Percentiles rank a stretch among this genome's conserved stretches.
phyloP scores from a whole-genome alignment of 2,888 invertebrate genomes.

The Yponomeuta cagnagella region DNA sequence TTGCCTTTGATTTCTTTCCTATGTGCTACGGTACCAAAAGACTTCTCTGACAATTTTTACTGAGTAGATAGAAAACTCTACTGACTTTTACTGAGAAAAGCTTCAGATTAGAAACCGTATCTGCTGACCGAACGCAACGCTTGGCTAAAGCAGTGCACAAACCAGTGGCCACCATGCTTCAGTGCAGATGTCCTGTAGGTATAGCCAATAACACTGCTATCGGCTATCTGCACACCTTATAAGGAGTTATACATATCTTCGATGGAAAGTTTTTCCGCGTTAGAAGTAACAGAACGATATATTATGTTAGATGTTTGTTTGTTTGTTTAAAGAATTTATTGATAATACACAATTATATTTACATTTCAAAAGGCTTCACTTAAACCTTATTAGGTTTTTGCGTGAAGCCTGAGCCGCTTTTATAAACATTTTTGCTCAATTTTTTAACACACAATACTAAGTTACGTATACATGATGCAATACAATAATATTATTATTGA shows the following conservation, averaged over 20 bases:
- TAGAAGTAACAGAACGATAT: background rate
- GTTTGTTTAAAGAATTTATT: too few species aligned
- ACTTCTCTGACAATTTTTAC: background rate
- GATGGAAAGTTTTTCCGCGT: background rate
- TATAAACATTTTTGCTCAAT: too few species aligned
- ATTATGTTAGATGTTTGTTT: too few species aligned
- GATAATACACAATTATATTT: too few species aligned
- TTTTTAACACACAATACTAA: too few species aligned
- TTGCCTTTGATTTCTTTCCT: too few species aligned
- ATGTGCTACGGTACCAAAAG: too few species aligned
- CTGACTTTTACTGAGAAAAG: background rate
- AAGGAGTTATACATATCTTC: background rate
- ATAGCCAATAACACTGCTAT: background rate
- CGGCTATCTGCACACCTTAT: background rate
- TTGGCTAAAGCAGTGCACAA: background rate
- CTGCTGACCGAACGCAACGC: background rate
- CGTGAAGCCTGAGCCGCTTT: too few species aligned
- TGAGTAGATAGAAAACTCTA: background rate
- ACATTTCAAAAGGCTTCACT: too few species aligned
- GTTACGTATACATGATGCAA: too few species aligned
- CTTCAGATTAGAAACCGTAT: background rate
- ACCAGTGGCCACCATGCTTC: conserved; percentile 5
- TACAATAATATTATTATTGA: too few species aligned
- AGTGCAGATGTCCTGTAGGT: background rate
- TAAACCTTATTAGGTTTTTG: too few species aligned